Evolutionary conservation across 2,113 vertebrate species (phyloP).

Genomic region (Brachyhypopomus gauderio): DNA sequence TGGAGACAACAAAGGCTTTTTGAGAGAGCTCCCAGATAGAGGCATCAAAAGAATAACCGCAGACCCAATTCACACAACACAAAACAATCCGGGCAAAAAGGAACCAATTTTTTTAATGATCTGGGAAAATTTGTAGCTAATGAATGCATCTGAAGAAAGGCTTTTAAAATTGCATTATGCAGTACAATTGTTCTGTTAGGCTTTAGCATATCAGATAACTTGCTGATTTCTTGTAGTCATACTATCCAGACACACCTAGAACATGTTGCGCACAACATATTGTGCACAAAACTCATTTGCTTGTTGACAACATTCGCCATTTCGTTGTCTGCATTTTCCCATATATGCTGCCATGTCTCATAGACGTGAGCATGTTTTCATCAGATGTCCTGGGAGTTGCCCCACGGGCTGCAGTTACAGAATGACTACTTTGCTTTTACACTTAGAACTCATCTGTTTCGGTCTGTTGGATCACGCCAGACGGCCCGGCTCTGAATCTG

Average conservation of each 20-base stretch:
- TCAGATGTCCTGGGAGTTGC: slow-evolving; percentile 37
- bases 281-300: background rate
- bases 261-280: too few species aligned
- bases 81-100: background rate
- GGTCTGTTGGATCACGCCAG: slow-evolving; percentile 37
- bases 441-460: slow-evolving; percentile 37
- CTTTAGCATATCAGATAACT: background rate
- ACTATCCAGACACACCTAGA: background rate
- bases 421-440: slow-evolving; percentile 36
- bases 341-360: background rate
- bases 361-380: slow-evolving; percentile 38
- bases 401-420: slow-evolving; percentile 6
- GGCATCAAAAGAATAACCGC: slow-evolving; percentile 14
- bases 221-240: background rate
- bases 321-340: slow-evolving; percentile 41
- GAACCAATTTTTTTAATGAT: background rate
- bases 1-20: slow-evolving; percentile 42
- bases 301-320: slow-evolving; percentile 13
- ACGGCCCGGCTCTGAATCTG: slow-evolving; percentile 31
- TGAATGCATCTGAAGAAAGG: background rate
- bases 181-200: background rate
- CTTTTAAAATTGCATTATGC: background rate
- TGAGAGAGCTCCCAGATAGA: slow-evolving; percentile 22
- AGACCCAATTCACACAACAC: background rate
- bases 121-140: background rate